A percentile compares a stretch with the other conserved stretches of the same genome.
phyloP scores from a whole-genome alignment of 1,140 invertebrate genomes.

The Philotrypesis tridentata region DNA sequence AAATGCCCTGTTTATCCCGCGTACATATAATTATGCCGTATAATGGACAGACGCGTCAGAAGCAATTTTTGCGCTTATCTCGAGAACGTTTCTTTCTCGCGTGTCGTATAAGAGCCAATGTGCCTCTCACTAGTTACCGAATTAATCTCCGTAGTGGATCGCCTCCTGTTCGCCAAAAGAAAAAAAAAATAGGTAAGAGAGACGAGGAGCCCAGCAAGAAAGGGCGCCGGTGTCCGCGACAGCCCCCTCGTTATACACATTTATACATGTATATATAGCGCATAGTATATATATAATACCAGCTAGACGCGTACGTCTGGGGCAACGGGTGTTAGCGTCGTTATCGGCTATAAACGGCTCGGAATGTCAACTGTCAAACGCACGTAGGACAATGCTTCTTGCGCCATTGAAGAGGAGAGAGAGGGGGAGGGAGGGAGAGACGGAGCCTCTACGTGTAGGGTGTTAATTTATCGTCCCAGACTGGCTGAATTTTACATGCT shows the following conservation, averaged over 20 bases:
- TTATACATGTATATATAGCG: too few species aligned
- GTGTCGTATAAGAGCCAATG: too few species aligned
- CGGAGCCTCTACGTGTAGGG: not conserved
- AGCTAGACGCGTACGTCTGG: too few species aligned
- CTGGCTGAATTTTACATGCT: constrained; percentile 1
- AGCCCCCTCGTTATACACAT: constrained; percentile 6
- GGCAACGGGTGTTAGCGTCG: constrained; percentile 4
- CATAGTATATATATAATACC: too few species aligned
- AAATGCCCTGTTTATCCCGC: too few species aligned
- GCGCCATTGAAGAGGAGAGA: too few species aligned
- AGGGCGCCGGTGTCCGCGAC: constrained; percentile 31
- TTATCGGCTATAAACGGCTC: constrained; percentile 25
- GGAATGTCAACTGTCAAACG: constrained; percentile 41
- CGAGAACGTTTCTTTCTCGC: too few species aligned
- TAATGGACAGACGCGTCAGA: too few species aligned
- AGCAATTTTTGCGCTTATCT: too few species aligned
- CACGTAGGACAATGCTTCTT: constrained; percentile 43
- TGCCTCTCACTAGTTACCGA: too few species aligned
- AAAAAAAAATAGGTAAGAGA: not conserved
- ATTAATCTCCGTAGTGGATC: too few species aligned
- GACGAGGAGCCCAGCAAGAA: not conserved
- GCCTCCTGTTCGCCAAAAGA: not conserved
- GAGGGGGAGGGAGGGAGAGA: not conserved
- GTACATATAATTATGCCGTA: too few species aligned
- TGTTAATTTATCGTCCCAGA: constrained; percentile 35